Percentiles rank a stretch among this genome's conserved stretches.
These are phyloP conservation scores for Lycaena phlaeas DNA, from an alignment of 2,888 invertebrate species.

Conservation along the genomic window DNA sequence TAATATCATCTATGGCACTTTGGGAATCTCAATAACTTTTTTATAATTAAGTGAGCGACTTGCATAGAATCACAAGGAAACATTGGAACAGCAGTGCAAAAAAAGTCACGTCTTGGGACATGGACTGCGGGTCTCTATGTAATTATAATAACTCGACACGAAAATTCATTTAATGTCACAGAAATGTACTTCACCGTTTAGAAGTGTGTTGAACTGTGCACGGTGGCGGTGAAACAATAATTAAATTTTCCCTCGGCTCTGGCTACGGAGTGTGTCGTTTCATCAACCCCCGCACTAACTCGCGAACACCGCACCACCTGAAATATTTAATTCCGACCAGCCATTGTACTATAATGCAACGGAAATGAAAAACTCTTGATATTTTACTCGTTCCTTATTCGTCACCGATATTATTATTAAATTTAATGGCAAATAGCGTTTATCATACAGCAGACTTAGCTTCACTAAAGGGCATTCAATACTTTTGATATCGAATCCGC, in stretches of 20 bases:
- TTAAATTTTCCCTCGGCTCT: slow-evolving; percentile 58
- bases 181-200: slow-evolving; percentile 53
- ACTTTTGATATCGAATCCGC: no score
- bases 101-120: not conserved
- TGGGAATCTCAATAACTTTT: no score
- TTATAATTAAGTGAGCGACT: no score
- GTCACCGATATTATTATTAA: no score
- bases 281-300: slow-evolving; percentile 57
- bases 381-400: slow-evolving; percentile 25
- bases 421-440: no score
- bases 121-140: slow-evolving; percentile 24
- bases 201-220: slow-evolving; percentile 57
- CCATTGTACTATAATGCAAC: slow-evolving; percentile 49
- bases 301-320: slow-evolving; percentile 51
- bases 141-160: slow-evolving; percentile 50
- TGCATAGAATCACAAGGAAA: no score
- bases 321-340: slow-evolving; percentile 56
- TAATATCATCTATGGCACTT: no score
- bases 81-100: no score
- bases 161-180: slow-evolving; percentile 55
- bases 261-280: slow-evolving; percentile 55
- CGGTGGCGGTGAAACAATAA: slow-evolving; percentile 55
- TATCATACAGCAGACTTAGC: no score
- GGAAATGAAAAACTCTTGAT: slow-evolving; percentile 49
- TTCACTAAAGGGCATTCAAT: no score